These are phyloP conservation scores for Pseudonaja textilis DNA, from an alignment of 2,113 vertebrate species.

Conservation along the genomic window DNA sequence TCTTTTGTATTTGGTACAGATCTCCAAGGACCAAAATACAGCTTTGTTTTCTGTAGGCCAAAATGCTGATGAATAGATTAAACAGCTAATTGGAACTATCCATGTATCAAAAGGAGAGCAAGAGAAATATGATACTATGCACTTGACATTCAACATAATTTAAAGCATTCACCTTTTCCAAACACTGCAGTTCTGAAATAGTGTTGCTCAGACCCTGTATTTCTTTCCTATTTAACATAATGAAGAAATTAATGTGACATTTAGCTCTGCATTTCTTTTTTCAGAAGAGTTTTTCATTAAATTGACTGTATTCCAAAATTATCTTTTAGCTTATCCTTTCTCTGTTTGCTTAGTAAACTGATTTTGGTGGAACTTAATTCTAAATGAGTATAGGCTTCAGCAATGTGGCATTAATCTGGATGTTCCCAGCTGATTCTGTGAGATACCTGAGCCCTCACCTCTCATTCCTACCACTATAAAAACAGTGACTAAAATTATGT, in stretches of 20 bases:
- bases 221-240: background rate
- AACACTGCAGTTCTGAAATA: background rate
- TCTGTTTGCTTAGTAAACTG: background rate
- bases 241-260: background rate
- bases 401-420: background rate
- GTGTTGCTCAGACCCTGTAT: background rate
- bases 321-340: background rate
- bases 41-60: slow-evolving; percentile 17
- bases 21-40: background rate
- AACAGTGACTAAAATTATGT: background rate
- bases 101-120: slow-evolving; percentile 3
- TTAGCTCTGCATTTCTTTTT: background rate
- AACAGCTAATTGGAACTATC: slow-evolving; percentile 23
- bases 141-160: background rate
- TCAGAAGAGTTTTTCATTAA: background rate
- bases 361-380: background rate
- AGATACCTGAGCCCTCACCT: background rate
- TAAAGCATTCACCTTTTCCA: slow-evolving; percentile 10
- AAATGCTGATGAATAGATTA: slow-evolving; percentile 15
- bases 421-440: background rate
- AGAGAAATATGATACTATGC: slow-evolving; percentile 16
- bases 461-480: background rate
- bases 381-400: background rate
- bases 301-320: background rate
- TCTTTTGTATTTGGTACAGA: background rate